Percentiles rank a stretch among this genome's conserved stretches.
phyloP scores from a whole-genome alignment of 2,113 vertebrate genomes.

The Azemiops feae region DNA sequence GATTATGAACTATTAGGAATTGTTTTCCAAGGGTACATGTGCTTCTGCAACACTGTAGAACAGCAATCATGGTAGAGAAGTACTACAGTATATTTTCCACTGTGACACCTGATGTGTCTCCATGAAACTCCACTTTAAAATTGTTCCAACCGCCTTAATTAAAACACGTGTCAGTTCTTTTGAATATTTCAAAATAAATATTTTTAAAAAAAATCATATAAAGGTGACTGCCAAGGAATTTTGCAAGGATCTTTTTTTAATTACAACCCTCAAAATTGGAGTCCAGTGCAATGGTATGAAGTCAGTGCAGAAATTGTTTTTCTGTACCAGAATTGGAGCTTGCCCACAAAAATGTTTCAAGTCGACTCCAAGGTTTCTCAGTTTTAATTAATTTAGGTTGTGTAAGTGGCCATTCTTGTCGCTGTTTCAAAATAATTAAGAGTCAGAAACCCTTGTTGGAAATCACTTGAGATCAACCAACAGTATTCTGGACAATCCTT shows the following conservation, averaged over 20 bases:
- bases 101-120: background rate
- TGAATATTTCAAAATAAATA: too few relatives aligned
- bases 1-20: too few relatives aligned
- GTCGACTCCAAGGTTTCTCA: too few relatives aligned
- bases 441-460: background rate
- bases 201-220: too few relatives aligned
- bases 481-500: background rate
- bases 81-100: too few relatives aligned
- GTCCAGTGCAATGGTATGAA: background rate
- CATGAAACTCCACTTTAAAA: background rate
- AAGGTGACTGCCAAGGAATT: too few relatives aligned
- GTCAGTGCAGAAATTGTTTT: background rate
- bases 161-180: too few relatives aligned
- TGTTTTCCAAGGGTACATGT: background rate
- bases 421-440: background rate
- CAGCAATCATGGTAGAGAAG: background rate
- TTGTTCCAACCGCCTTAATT: background rate
- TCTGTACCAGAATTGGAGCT: background rate
- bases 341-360: background rate
- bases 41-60: background rate
- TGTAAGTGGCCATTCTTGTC: background rate
- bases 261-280: background rate
- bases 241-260: too few relatives aligned
- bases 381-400: background rate
- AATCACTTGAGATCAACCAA: too few relatives aligned